Evolutionary conservation across 2,888 invertebrate species (phyloP), one percentile per base, ranked within the genome.

Genomic region (Odontothrips loti): DNA sequence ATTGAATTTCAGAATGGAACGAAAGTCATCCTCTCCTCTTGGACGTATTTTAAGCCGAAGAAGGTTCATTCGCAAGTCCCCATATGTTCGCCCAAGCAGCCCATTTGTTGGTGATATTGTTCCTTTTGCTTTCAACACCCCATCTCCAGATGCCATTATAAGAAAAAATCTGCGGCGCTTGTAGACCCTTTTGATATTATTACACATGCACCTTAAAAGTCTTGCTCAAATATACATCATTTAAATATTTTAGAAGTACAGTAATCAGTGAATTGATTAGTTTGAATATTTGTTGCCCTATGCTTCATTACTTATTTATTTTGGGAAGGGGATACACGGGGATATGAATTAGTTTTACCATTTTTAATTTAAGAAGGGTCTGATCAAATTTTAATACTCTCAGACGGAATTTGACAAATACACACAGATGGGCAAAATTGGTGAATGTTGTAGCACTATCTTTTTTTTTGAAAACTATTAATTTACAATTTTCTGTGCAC

Each of bases 81-180:
- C 85, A 9, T 84, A 84, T 17, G 79, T 86, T 48, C 80, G 83
- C 79, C 83, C 83, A 81, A 83, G 82, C 83, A 83, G 78, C 43
- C 48, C 79, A 29, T 79, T 80, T 75, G 81, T 82, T 82, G 79
- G 78, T 47, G 82, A 83, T 51, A 82, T 89, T 80, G 84, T 84
- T 82, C 85, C 85, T 79, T 93, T 92, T 87, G 87, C 89, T 83
- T 93, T 93, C 86, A 87, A 89, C 48, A 88, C 88, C 75, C 90
- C 89, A 2, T 93, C 92, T 0, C 92, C 92, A 15, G 92, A 92
- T 87, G 91, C 90, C 85, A 84, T 88, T 81, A 89, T 91, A 81
- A 87, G 85, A n/a, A 85, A 85, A 82, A 85, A 87, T 85, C 85
- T 89, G 58, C 85, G 83, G 80, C 84, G 85, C 47, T n/a, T 80